A percentile compares a stretch with the other conserved stretches of the same genome.
Conservation (phyloP, 92 coral and sea anemone genomes). For the Muricea muricata region DNA sequence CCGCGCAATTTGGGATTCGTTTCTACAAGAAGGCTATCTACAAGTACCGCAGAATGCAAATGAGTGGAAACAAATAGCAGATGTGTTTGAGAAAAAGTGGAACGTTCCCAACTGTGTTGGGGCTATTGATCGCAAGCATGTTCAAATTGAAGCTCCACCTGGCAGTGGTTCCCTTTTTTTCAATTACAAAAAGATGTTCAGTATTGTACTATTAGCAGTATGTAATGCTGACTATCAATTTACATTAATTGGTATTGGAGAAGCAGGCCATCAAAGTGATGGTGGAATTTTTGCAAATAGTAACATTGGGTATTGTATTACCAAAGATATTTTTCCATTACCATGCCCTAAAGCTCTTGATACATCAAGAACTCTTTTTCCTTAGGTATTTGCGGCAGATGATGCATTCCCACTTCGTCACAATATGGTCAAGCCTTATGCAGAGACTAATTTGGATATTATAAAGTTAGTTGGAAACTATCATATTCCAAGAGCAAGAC, state of each 20-base stretch:
- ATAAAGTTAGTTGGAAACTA: neutral
- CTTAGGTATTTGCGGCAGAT: conserved; percentile 38
- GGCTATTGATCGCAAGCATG: no score
- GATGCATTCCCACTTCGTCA: conserved; percentile 25
- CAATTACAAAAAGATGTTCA: no score
- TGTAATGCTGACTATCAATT: conserved; percentile 5
- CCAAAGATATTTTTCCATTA: conserved; percentile 7
- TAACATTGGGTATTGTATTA: neutral
- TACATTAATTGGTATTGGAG: conserved; percentile 8
- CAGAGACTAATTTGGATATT: conserved; percentile 10
- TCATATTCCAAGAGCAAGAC: conserved; percentile 18
- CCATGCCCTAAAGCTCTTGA: conserved; percentile 7
- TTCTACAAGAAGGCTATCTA: conserved; percentile 20
- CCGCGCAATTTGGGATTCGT: neutral
- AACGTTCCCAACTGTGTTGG: no score
- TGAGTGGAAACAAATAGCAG: conserved; percentile 23
- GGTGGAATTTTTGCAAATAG: conserved; percentile 11
- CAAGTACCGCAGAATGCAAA: neutral
- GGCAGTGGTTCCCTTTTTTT: no score
- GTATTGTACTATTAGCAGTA: no score
- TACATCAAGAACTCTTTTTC: conserved; percentile 11
- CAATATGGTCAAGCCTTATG: conserved; percentile 25
- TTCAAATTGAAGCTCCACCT: no score
- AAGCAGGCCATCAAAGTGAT: conserved; percentile 23
- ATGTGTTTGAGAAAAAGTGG: no score